These are phyloP conservation scores for Cephalotes varians DNA, from an alignment of 2,888 invertebrate species.

Conservation along the genomic window DNA sequence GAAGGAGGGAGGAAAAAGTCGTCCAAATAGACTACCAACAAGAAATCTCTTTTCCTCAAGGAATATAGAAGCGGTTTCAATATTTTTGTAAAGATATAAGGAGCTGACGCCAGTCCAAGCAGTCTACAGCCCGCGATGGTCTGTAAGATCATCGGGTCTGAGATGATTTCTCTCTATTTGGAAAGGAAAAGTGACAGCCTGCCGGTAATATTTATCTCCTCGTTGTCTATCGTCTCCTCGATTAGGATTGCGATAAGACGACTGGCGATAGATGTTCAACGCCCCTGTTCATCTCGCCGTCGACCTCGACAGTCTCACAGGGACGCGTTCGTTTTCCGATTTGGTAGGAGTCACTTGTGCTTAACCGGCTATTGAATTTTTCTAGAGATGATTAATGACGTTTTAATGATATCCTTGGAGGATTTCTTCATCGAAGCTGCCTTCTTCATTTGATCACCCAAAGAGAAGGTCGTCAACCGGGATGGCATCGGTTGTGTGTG, in stretches of 20 bases:
- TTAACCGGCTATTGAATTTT: background rate
- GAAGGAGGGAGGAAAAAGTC: constrained; percentile 59
- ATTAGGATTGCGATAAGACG: background rate
- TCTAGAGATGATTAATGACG: fast-evolving
- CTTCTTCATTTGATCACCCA: background rate
- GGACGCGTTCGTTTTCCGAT: background rate
- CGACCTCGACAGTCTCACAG: background rate
- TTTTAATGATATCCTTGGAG: background rate
- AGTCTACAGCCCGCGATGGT: too few relatives aligned
- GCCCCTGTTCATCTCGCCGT: background rate
- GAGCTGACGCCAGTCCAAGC: constrained; percentile 60
- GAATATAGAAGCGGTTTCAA: constrained; percentile 59
- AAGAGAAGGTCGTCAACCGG: background rate
- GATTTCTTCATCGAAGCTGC: background rate
- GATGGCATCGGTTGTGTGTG: background rate
- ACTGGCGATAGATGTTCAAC: background rate
- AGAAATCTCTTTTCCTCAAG: constrained; percentile 40
- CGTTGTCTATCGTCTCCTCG: background rate
- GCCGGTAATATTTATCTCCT: background rate
- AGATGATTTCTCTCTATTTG: background rate
- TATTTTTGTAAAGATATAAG: constrained; percentile 66
- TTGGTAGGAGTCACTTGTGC: background rate
- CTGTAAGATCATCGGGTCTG: too few relatives aligned
- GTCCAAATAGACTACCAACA: constrained; percentile 59
- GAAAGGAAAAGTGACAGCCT: background rate